Evolutionary conservation across 2,888 invertebrate species (phyloP).

Genomic region (Tenthredo notha): DNA sequence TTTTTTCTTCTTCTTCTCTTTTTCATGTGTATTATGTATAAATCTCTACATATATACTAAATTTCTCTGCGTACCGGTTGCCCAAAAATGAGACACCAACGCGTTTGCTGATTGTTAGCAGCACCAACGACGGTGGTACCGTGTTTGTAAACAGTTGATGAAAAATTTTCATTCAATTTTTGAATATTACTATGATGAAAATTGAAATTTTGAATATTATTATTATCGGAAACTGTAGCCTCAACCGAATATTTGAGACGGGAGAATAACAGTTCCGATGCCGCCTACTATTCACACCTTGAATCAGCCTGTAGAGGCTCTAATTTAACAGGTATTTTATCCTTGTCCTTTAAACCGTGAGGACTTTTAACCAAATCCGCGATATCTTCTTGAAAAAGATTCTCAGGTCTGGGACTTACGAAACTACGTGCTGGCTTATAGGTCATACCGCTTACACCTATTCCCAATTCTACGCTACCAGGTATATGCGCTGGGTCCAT

Average conservation of each 20-base stretch:
- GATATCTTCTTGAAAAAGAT: slow-evolving; percentile 83
- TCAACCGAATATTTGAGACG: not conserved
- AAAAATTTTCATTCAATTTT: not conserved
- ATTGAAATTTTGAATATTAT: not conserved
- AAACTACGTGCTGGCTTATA: slow-evolving; percentile 84
- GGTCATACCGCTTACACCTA: slow-evolving; percentile 83
- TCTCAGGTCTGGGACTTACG: slow-evolving; percentile 83
- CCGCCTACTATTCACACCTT: slow-evolving; percentile 81
- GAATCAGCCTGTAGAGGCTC: slow-evolving; percentile 84
- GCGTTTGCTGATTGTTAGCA: not conserved
- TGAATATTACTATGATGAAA: too few relatives aligned
- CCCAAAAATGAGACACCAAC: not conserved
- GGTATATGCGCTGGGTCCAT: slow-evolving; percentile 82
- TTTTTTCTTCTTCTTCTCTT: not conserved
- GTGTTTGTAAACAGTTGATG: not conserved
- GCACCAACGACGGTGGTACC: not conserved
- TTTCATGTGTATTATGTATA: not conserved
- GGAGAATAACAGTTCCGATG: slow-evolving; percentile 10
- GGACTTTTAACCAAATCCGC: slow-evolving; percentile 83
- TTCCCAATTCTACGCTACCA: slow-evolving; percentile 81
- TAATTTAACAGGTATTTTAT: slow-evolving; percentile 84
- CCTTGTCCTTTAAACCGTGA: slow-evolving; percentile 74
- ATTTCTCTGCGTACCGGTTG: not conserved
- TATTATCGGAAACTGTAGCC: slow-evolving; percentile 16
- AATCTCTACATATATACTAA: not conserved